Conservation (phyloP, 2,113 vertebrate genomes). For the Saccopteryx bilineata region DNA sequence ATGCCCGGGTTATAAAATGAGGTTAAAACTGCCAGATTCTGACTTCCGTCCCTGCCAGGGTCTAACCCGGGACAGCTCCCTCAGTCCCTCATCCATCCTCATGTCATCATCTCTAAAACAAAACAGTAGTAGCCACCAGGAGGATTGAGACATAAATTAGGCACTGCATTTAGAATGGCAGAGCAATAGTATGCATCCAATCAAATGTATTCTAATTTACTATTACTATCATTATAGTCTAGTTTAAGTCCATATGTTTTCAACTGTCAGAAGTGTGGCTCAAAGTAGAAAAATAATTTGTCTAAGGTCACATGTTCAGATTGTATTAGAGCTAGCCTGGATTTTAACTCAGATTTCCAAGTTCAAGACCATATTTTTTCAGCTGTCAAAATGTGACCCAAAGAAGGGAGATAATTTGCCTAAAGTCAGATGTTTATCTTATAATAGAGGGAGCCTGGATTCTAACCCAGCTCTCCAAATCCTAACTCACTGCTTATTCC, state of each 20-base stretch:
- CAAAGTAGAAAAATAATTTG: not conserved
- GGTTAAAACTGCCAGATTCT: not conserved
- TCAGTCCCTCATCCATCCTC: not conserved
- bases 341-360: not conserved
- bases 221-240: not conserved
- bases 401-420: not conserved
- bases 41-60: not conserved
- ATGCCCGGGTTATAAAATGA: not conserved
- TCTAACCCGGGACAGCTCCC: not conserved
- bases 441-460: not conserved
- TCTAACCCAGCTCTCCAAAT: not conserved
- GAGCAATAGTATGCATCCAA: too few species aligned
- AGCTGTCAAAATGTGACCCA: not conserved
- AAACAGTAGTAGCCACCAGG: not conserved
- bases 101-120: not conserved
- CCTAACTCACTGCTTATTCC: not conserved
- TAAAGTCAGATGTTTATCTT: not conserved
- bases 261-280: not conserved
- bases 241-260: not conserved
- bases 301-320: not conserved
- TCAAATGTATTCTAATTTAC: not conserved
- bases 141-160: not conserved
- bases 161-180: not conserved
- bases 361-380: not conserved
- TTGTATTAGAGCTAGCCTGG: not conserved